Evolutionary conservation across 2,113 vertebrate species (phyloP), one percentile per base, ranked within the genome.

Genomic region (Formicarius rufipectus): DNA sequence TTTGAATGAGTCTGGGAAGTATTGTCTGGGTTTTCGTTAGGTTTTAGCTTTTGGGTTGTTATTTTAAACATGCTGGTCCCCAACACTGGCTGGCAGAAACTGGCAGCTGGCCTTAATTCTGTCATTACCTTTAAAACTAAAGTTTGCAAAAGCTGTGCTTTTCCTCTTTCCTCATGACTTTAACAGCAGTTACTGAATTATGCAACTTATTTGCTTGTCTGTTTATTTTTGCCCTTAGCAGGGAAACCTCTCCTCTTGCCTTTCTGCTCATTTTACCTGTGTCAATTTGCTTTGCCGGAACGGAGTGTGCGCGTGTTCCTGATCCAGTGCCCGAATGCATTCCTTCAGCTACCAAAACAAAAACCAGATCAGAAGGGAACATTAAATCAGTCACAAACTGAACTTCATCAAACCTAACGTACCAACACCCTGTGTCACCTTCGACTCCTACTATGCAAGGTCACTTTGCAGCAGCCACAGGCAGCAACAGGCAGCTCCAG

Each of bases 201-300:
- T 12, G 4, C 3, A 22, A 9, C 16, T 21, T 39, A 7, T 45
- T 44, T 39, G 10, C 10, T 44, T 68, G 24, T 52, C 53, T 33
- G 31, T 27, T 39, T 24, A 13, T 17, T 53, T 68, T 50, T 16
- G 8, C 53, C 6, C 37, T 56, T 8, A 27, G 21, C 25, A 50
- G 31, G 25, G 39, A 53, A 71, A 22, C 4, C 10, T 39, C 62
- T 60, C 2, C 33, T 58, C 18, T 53, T 88, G 37, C 19, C 35
- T 58, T 71, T 58, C n/a, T 72, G 39, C 55, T 62, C 0, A 1
- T 80, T 81, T 97, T 98, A 99, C 99, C 99, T 99, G 99, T 66
- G 99, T 99, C 67, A 99, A 97, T 93, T 99, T 99, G 98, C 99
- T 99, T 96, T 99, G 99, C 93, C 99, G 98, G 97, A 99, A 99